A percentile compares a stretch with the other conserved stretches of the same genome.
These are phyloP conservation scores for Dicentrarchus labrax DNA, from an alignment of 2,113 vertebrate genomes.

Conservation along the genomic window DNA sequence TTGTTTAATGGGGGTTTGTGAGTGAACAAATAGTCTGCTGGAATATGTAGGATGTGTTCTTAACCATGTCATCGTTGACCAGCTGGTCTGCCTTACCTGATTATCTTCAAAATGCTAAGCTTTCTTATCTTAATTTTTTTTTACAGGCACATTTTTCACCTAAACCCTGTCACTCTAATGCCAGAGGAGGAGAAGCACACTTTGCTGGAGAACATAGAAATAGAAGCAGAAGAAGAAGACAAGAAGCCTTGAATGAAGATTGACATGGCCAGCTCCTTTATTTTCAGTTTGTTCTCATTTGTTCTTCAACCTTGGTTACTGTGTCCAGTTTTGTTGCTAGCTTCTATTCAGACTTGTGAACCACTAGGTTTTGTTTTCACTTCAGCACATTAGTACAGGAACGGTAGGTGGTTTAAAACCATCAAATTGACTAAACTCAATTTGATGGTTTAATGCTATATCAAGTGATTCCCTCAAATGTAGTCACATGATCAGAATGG, in stretches of 20 bases:
- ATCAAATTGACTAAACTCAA: not conserved
- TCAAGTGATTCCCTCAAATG: not conserved
- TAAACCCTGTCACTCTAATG: slow-evolving; percentile 77
- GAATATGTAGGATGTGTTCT: not conserved
- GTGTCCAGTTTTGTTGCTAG: not conserved
- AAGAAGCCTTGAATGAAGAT: slow-evolving; percentile 56
- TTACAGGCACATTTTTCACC: slow-evolving; percentile 77
- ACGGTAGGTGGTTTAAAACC: not conserved
- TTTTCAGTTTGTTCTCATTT: slow-evolving; percentile 46
- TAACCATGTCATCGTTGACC: not conserved
- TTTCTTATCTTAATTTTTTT: not conserved
- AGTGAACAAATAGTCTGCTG: not conserved
- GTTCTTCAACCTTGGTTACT: slow-evolving; percentile 4
- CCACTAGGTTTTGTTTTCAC: slow-evolving; percentile 2
- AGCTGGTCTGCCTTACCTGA: not conserved
- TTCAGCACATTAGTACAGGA: not conserved
- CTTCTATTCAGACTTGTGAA: slow-evolving; percentile 7
- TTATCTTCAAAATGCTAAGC: not conserved
- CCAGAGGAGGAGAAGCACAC: slow-evolving; percentile 83
- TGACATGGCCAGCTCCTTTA: not conserved
- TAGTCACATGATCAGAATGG: not conserved
- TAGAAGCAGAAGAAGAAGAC: slow-evolving; percentile 66
- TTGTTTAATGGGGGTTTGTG: not conserved
- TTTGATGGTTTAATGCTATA: not conserved
- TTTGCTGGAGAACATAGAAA: slow-evolving; percentile 78